Base-by-base conservation (phyloP, 2,113 vertebrate genomes). In the Physeter macrocephalus region DNA sequence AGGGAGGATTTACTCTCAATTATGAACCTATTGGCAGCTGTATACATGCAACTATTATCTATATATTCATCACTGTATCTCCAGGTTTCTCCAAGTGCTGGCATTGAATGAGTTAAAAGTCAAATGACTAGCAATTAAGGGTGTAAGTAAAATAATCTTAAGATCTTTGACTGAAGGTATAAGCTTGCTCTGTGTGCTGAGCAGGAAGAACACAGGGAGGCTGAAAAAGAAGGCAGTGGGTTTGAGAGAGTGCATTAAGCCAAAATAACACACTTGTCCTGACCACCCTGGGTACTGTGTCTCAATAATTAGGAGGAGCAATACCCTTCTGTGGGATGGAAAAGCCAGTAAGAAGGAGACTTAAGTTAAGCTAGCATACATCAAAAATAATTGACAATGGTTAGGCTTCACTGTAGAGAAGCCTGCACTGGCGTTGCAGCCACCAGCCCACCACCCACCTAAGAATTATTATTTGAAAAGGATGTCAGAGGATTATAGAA, bases 401-500 rank as follows among this genome's bases (percentile, higher is more conserved):
- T 98, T 98, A 98, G 98, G 98, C 97, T 98, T 96, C 98, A 96
- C 97, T 97, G 97, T 97, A 94, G 97, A 97, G 97, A 97, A 96
- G 94, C 61, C 98, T 97, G 97, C 97, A 95, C 90, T 97, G 98
- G 97, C 91, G 36, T 46, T 71, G 87, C 98, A 97, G 97, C 85
- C 98, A 95, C 97, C 97, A 97, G 95, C 98, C 98, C 98, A 98
- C 98, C 97, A 98, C 98, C 98, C 98, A 98, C 98, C 98, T 98
- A 98, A 98, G 98, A 98, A 98, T 98, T 98, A 98, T 98, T 98
- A 98, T 98, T 98, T 98, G 98, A 98, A 98, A 98, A 98, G 98
- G 98, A 98, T 98, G 98, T 98, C 98, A 97, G 98, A 93, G 98
- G 98, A 98, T 98, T 98, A 98, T 87, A 98, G 98, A 98, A 98